Conservation (phyloP, 2,113 vertebrate genomes). For the Elephas maximus region DNA sequence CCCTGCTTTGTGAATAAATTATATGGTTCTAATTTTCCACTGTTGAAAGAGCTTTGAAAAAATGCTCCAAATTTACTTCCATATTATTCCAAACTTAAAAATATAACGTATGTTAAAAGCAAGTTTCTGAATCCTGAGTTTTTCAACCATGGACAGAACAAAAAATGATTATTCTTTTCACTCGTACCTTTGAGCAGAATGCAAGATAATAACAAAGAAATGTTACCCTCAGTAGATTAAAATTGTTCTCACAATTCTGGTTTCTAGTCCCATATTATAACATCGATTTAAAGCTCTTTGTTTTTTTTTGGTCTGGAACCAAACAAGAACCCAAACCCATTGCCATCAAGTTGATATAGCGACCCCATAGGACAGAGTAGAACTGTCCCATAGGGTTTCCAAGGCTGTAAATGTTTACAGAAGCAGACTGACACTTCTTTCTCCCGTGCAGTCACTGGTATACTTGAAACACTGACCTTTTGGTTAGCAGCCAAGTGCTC, state of each 20-base stretch:
- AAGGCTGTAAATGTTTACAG: too few relatives aligned
- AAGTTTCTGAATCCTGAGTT: neutral
- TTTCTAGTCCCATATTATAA: neutral
- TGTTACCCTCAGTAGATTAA: neutral
- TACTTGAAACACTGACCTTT: too few relatives aligned
- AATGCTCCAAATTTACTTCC: neutral
- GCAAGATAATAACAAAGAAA: conserved; percentile 26
- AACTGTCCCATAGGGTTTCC: too few relatives aligned
- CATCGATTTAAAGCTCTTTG: neutral
- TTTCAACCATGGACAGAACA: conserved; percentile 3
- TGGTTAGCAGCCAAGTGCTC: too few relatives aligned
- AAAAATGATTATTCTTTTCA: conserved; percentile 2
- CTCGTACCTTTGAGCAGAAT: neutral
- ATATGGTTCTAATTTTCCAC: neutral
- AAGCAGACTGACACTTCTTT: too few relatives aligned
- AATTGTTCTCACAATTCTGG: neutral
- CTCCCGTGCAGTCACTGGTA: too few relatives aligned
- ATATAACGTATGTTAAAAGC: neutral
- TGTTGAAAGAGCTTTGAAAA: conserved; percentile 4
- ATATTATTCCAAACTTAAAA: conserved; percentile 41
- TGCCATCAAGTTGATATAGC: too few relatives aligned
- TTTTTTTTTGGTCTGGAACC: neutral
- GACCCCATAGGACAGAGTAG: too few relatives aligned
- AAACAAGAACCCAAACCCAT: too few relatives aligned
- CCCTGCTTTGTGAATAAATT: conserved; percentile 48